Evolutionary conservation across 2,113 vertebrate genomes (phyloP), one percentile per base, ranked within the genome.

Genomic region (Tiliqua scincoides): DNA sequence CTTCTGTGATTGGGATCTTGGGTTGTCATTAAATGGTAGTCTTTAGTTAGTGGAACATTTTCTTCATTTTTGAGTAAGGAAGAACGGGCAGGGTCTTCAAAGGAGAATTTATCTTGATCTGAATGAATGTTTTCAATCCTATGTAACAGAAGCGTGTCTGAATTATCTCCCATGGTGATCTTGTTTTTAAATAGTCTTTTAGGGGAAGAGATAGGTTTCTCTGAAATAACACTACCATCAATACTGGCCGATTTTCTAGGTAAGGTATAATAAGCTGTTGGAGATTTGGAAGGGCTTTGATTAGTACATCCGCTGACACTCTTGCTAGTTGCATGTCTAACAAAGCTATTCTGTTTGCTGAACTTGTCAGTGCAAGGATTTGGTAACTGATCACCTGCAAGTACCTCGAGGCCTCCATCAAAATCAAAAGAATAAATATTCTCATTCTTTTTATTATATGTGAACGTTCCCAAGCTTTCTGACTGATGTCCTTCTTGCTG

Each of bases 191-290:
- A 90, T 3, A 84, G 84, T 6, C 84, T 91, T 32, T 89, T 93
- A 84, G 92, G 94, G 76, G 92, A 84, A 7, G 94, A 95, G 84
- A 94, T 88, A 57, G 87, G 21, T 0, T 0, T 81, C 20, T 93
- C 95, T 72, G 88, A 87, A 43, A 91, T 83, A 59, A 83, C 61
- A n/a, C 89, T 92, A 48, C 88, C 89, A 79, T 74, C 59, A 70
- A 91, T 89, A 73, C 94, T 91, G 20, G 93, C 87, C 82, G 95
- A 92, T 92, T 95, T 96, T 91, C 95, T 95, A 43, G 95, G 96
- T 87, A 96, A 90, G 21, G 94, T 96, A 35, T 95, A 94, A 72
- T 95, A 95, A 75, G 88, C 88, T 78, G 93, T 79, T 57, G 90
- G 74, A 89, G 86, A 79, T 37, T 80, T 90, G 61, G 57, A 57